Evolutionary conservation across 2,113 vertebrate genomes (phyloP).

Genomic region (Calidris pugnax): DNA sequence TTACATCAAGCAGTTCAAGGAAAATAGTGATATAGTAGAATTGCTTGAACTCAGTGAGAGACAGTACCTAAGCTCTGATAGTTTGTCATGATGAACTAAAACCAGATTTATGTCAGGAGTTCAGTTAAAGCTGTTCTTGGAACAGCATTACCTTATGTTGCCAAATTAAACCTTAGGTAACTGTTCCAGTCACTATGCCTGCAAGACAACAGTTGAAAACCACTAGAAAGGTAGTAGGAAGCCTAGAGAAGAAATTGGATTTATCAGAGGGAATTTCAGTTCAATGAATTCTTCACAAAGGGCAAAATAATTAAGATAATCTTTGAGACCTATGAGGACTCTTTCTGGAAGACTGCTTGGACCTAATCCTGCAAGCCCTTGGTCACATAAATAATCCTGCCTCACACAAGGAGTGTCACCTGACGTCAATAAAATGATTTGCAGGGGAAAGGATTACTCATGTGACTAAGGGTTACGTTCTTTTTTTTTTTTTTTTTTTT

Average conservation of each 20-base stretch:
- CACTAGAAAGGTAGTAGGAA: background rate
- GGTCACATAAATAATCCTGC: background rate
- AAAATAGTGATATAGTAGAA: background rate
- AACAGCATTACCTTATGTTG: background rate
- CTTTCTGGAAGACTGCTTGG: background rate
- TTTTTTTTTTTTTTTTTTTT: too few species aligned
- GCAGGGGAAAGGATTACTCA: slow-evolving; percentile 19
- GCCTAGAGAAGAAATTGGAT: background rate
- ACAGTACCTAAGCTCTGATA: background rate
- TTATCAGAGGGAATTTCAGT: background rate
- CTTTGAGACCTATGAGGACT: background rate
- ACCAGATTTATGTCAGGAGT: background rate
- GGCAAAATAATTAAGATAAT: background rate
- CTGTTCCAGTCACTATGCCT: background rate
- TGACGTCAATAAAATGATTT: slow-evolving; percentile 41
- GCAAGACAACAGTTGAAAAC: background rate
- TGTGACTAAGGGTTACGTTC: background rate
- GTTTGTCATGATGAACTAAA: background rate
- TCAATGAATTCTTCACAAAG: background rate
- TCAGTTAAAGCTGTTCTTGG: background rate
- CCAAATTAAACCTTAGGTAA: background rate
- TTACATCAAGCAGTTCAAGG: background rate
- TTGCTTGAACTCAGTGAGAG: background rate
- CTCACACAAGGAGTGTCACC: background rate
- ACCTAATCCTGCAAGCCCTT: background rate